Evolutionary conservation across 2,888 invertebrate genomes (phyloP).

Genomic region (Tenthredo scrophulariae): DNA sequence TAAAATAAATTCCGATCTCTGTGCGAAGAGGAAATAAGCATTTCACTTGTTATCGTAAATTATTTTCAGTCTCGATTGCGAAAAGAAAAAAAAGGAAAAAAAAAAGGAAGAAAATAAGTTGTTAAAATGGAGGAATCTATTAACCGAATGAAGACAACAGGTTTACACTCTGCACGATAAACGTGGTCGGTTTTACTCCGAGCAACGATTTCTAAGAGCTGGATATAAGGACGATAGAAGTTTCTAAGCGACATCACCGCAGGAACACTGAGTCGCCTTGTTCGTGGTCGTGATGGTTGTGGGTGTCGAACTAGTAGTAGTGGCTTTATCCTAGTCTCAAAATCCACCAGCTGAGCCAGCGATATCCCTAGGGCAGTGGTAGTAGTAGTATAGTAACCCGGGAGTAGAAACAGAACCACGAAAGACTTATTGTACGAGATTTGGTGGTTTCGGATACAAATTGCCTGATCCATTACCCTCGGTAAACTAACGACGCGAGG

Average conservation of each 20-base stretch:
- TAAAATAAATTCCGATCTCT: too few relatives aligned
- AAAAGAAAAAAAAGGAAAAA: neutral
- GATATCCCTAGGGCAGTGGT: slow-evolving; percentile 11
- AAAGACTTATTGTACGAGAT: slow-evolving; percentile 35
- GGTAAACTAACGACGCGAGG: slow-evolving; percentile 40
- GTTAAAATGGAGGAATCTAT: neutral
- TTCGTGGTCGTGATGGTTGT: slow-evolving; percentile 2
- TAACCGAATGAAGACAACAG: neutral
- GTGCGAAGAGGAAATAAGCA: too few relatives aligned
- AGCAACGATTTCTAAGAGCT: neutral
- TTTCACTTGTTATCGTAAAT: too few relatives aligned
- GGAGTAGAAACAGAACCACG: neutral
- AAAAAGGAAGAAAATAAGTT: neutral
- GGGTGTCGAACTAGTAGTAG: slow-evolving; percentile 9
- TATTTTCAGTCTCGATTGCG: neutral
- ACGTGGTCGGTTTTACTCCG: neutral
- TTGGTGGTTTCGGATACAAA: slow-evolving; percentile 37
- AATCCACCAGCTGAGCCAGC: slow-evolving; percentile 36
- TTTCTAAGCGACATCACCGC: slow-evolving; percentile 13
- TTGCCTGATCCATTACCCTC: slow-evolving; percentile 25
- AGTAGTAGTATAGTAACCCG: neutral
- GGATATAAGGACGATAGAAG: neutral
- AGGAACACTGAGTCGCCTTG: neutral
- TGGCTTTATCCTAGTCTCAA: slow-evolving; percentile 8
- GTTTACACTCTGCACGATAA: neutral